Conservation (phyloP, 2,113 vertebrate species). For the Tetraodon nigroviridis region DNA sequence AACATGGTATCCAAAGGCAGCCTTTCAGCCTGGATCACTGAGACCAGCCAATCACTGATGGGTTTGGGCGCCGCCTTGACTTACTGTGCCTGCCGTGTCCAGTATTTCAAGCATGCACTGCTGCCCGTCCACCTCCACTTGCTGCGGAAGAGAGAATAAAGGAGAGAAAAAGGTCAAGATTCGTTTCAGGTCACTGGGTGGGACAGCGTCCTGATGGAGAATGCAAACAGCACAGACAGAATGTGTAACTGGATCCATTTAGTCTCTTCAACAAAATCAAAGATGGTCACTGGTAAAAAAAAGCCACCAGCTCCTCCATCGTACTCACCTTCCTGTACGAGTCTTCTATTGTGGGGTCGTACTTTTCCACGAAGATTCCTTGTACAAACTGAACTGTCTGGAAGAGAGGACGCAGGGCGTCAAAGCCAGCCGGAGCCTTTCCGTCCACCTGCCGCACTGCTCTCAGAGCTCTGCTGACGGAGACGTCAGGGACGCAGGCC, state of each 20-base stretch:
- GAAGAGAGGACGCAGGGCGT: slow-evolving; percentile 38
- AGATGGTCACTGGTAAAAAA: background rate
- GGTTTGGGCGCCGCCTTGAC: slow-evolving; percentile 40
- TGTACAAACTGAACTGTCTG: slow-evolving; percentile 99
- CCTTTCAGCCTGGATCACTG: too few relatives aligned
- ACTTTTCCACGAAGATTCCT: slow-evolving; percentile 99
- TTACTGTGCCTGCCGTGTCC: slow-evolving; percentile 97
- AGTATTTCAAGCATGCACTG: slow-evolving; percentile 99
- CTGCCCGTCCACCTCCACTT: slow-evolving; percentile 98
- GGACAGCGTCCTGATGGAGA: background rate
- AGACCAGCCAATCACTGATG: too few relatives aligned
- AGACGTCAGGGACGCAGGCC: background rate
- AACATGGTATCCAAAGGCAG: too few relatives aligned
- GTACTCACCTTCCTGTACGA: slow-evolving; percentile 97
- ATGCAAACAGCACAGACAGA: too few relatives aligned
- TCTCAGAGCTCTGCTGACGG: background rate
- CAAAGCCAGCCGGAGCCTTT: slow-evolving; percentile 3
- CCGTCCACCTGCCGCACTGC: background rate
- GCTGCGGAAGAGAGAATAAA: slow-evolving; percentile 70
- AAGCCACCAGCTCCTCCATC: slow-evolving; percentile 40
- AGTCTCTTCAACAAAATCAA: background rate
- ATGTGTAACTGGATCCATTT: too few relatives aligned
- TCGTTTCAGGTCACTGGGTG: slow-evolving; percentile 16
- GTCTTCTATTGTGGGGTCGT: slow-evolving; percentile 99
- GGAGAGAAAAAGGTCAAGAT: background rate